A percentile compares a stretch with the other conserved stretches of the same genome.
These are phyloP conservation scores for Karalla daura DNA, from an alignment of 2,797 vertebrate genomes.

Conservation along the genomic window DNA sequence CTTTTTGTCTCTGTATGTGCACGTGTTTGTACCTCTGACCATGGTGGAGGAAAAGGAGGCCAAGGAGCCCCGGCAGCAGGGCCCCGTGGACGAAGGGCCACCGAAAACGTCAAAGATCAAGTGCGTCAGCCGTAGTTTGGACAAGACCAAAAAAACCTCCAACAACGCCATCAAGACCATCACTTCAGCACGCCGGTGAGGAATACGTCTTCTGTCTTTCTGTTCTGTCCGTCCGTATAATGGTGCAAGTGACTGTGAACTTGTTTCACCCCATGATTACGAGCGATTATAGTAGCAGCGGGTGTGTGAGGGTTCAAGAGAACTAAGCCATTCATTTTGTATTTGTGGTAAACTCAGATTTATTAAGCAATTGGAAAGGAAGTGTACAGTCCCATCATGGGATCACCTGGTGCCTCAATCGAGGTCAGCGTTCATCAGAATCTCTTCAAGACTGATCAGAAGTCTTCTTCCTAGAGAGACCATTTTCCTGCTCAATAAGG, in stretches of 20 bases:
- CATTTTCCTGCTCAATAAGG: no score
- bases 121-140: neutral
- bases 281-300: neutral
- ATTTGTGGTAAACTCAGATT: no score
- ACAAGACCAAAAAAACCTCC: neutral
- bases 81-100: neutral
- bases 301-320: neutral
- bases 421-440: no score
- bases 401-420: no score
- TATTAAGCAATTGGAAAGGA: no score
- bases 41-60: constrained; percentile 63
- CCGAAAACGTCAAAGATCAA: neutral
- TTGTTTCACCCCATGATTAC: neutral
- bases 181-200: constrained; percentile 50
- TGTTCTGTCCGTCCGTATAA: neutral
- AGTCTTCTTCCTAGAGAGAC: no score
- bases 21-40: constrained; percentile 13
- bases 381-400: no score
- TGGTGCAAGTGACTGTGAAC: neutral
- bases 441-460: no score
- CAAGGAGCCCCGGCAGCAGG: neutral
- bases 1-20: neutral
- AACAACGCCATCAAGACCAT: neutral
- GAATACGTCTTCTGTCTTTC: no score
- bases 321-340: neutral